Conservation (phyloP, 2,888 invertebrate species). For the Lepetodrilus schrolli region DNA sequence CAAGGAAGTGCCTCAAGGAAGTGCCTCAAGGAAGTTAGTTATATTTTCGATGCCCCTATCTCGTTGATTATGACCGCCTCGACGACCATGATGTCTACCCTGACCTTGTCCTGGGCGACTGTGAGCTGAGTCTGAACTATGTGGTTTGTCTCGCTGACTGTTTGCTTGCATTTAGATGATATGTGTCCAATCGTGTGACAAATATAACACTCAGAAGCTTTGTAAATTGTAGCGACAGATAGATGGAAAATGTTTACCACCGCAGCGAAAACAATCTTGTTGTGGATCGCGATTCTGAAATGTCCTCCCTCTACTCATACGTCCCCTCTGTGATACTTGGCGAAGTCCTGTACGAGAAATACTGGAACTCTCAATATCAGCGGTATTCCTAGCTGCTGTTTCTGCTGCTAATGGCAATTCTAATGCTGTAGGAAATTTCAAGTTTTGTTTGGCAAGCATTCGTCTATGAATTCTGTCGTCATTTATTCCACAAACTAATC, state of each 20-base stretch:
- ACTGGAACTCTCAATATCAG: not conserved
- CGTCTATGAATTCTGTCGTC: not conserved
- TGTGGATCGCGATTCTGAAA: too few species aligned
- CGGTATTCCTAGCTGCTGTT: not conserved
- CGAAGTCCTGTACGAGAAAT: too few species aligned
- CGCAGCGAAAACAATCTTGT: not conserved
- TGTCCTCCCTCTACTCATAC: too few species aligned
- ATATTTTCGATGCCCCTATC: not conserved
- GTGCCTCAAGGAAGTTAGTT: too few species aligned
- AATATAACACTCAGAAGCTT: not conserved
- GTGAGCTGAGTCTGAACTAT: too few species aligned
- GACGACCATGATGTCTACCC: not conserved
- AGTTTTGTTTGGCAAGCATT: not conserved
- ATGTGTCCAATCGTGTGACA: not conserved
- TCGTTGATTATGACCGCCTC: not conserved
- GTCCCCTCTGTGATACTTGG: too few species aligned
- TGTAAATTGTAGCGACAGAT: not conserved
- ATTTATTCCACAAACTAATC: not conserved
- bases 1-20: too few species aligned
- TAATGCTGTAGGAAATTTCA: not conserved
- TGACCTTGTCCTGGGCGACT: not conserved
- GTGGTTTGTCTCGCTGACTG: too few species aligned
- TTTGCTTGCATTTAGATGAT: too few species aligned
- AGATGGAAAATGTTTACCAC: not conserved
- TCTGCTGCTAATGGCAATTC: not conserved